Evolutionary conservation across 2,888 invertebrate genomes (phyloP), one percentile per base, ranked within the genome.

Genomic region (Pilophorus perplexus): DNA sequence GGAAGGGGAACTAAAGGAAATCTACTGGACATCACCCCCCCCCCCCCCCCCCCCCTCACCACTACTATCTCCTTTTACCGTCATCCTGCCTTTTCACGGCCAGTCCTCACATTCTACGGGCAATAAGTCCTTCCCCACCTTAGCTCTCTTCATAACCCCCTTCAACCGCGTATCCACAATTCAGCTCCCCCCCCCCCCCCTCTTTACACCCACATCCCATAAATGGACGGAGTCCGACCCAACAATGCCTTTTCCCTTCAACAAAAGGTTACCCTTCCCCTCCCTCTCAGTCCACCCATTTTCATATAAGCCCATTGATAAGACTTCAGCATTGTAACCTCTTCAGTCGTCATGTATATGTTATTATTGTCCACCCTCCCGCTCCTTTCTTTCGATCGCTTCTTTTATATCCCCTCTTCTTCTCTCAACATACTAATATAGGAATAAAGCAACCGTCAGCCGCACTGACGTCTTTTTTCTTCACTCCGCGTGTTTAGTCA

Each of bases 241-340:
- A 64, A 66, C 67, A 67, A 60, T 50, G 54, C 62, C 44, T 46
- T 44, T 33, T 25, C 44, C 46, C 55, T n/a, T 65, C 62, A 66
- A 71, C 69, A 69, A 69, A 69, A 59, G 69, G 60, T 67, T 28
- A 57, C 65, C 60, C 66, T 67, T 64, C 59, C 50, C 20, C 40
- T 52, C 52, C 18, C 2, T 22, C n/a, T 48, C 48, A 2, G 18
- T 20, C 48, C 48, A 28, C 55, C 69, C 69, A 69, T 69, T 69
- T 69, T 69, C 67, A 69, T 69, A 69, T 64, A 67, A 52, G 48
- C 55, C 67, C 68, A 67, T 68, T 66, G 67, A 65, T 62, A 65
- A 60, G 64, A 68, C 59, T 48, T 48, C 50, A 64, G 50, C 38
- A 66, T 66, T 66, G 65, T 65, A 40, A 55, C 54, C 44, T 55